These are phyloP conservation scores for Plagodis pulveraria DNA, from an alignment of 2,888 invertebrate genomes.

Conservation along the genomic window DNA sequence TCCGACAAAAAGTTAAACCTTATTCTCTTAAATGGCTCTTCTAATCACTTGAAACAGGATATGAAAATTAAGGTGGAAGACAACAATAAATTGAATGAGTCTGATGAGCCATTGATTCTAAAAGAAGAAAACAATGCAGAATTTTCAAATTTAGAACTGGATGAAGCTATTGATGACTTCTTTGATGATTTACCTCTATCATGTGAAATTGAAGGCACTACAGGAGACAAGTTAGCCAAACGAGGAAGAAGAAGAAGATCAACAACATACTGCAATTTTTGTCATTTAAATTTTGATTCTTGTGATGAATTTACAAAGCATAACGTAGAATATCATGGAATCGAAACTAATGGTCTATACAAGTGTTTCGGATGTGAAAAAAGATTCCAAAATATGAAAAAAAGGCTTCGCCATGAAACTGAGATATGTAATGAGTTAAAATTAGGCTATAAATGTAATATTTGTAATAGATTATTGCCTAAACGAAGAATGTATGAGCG, in stretches of 20 bases:
- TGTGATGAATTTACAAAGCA: conserved; percentile 51
- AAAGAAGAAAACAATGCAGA: conserved; percentile 2
- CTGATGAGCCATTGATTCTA: background rate
- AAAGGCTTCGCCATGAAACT: conserved; percentile 59
- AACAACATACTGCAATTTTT: conserved; percentile 63
- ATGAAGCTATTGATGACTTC: conserved; percentile 12
- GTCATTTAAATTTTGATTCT: conserved; percentile 56
- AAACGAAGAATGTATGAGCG: conserved; percentile 58
- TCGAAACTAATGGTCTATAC: conserved; percentile 49
- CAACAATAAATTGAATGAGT: background rate
- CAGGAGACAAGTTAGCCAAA: conserved; percentile 17
- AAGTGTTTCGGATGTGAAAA: conserved; percentile 75
- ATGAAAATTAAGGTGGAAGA: background rate
- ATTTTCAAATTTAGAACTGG: conserved; percentile 20
- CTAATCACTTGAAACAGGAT: background rate
- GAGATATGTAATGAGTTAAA: conserved; percentile 66
- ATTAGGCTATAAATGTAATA: conserved; percentile 64
- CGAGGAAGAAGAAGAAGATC: conserved; percentile 47
- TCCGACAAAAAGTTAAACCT: conserved; percentile 53
- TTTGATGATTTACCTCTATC: conserved; percentile 13
- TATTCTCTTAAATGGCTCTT: conserved; percentile 36
- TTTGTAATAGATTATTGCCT: conserved; percentile 60
- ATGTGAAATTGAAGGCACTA: conserved; percentile 7
- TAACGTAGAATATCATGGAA: conserved; percentile 60
- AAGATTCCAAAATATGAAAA: conserved; percentile 57